Conservation (phyloP, 2,797 vertebrate species). For the Lemur catta region DNA sequence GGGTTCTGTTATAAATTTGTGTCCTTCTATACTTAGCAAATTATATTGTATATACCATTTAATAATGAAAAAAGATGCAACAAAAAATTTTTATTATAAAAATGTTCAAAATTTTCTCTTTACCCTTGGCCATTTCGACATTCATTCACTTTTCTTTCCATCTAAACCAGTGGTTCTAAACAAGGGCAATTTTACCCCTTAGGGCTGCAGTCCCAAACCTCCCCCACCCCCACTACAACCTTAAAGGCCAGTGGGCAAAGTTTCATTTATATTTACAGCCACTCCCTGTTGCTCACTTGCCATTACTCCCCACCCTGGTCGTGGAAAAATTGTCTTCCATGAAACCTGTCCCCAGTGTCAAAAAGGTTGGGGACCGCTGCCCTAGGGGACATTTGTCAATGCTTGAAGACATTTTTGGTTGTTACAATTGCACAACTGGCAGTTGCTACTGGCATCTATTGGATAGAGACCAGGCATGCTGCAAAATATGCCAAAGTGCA, state of each 20-base stretch:
- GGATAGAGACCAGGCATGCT: neutral
- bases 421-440: neutral
- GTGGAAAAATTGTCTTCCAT: too few relatives aligned
- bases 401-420: neutral
- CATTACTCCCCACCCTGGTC: too few relatives aligned
- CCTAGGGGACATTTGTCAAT: neutral
- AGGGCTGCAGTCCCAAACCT: too few relatives aligned
- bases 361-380: too few relatives aligned
- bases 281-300: too few relatives aligned
- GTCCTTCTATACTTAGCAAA: neutral
- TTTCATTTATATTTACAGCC: too few relatives aligned
- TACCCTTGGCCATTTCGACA: neutral
- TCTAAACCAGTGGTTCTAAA: neutral
- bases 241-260: too few relatives aligned
- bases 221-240: too few relatives aligned
- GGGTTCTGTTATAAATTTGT: neutral
- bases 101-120: neutral
- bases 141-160: neutral
- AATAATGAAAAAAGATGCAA: neutral
- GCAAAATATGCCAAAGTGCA: neutral
- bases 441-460: neutral
- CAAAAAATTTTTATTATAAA: neutral
- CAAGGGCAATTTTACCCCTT: neutral
- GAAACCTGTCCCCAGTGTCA: too few relatives aligned
- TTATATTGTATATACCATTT: neutral